Conservation (phyloP, 2,797 vertebrate species). For the Lepus townsendii region DNA sequence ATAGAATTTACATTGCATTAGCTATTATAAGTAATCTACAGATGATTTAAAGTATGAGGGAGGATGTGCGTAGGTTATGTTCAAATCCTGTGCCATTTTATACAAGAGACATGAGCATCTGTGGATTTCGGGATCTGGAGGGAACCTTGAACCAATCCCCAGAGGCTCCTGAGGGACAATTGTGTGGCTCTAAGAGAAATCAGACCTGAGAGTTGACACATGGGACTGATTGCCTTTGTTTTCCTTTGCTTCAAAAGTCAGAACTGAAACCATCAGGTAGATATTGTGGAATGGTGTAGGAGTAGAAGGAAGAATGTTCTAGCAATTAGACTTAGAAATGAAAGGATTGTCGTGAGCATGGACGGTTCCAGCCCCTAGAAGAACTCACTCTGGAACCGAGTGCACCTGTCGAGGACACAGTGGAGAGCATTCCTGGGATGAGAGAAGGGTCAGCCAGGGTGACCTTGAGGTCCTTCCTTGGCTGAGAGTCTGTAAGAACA, state of each 20-base stretch:
- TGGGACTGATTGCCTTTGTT: background rate
- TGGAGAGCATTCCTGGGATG: background rate
- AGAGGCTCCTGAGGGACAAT: too few species aligned
- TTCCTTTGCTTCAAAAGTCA: slow-evolving; percentile 15
- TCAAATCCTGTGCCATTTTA: too few species aligned
- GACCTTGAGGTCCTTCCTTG: background rate
- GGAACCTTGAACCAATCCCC: too few species aligned
- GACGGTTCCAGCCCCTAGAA: background rate
- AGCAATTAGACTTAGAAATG: background rate
- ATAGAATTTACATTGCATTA: too few species aligned
- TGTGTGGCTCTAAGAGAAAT: background rate
- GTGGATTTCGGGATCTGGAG: too few species aligned
- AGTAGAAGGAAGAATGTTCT: background rate
- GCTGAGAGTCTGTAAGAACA: background rate
- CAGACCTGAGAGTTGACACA: background rate
- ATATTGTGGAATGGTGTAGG: background rate
- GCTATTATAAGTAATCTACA: too few species aligned
- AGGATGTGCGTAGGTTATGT: too few species aligned
- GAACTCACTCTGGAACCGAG: background rate
- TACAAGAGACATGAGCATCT: too few species aligned
- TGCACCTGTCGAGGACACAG: background rate
- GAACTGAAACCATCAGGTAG: background rate
- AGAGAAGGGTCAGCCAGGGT: background rate
- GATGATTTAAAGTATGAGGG: too few species aligned
- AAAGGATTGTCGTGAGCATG: background rate